A percentile compares a stretch with the other conserved stretches of the same genome.
These are phyloP conservation scores for Calliopum simillimum DNA, from an alignment of 2,888 invertebrate species.

Conservation along the genomic window DNA sequence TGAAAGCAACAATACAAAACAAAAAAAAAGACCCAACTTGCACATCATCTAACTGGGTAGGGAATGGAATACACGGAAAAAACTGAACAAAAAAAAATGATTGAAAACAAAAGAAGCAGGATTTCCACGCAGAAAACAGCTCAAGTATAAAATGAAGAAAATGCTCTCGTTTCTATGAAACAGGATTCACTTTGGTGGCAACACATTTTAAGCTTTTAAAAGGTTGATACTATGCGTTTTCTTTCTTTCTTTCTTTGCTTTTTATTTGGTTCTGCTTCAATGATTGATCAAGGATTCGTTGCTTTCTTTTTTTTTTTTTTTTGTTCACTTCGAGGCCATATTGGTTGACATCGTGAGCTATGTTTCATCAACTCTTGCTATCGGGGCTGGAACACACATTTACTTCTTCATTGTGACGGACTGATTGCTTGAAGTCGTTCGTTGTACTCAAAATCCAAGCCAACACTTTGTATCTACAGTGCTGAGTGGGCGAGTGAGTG, in stretches of 20 bases:
- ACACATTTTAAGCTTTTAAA: constrained; percentile 55
- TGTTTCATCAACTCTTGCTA: too few relatives aligned
- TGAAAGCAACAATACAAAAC: constrained; percentile 51
- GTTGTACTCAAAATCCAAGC: too few relatives aligned
- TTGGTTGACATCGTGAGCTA: too few relatives aligned
- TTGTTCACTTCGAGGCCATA: too few relatives aligned
- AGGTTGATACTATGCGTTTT: not conserved
- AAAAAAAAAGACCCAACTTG: not conserved
- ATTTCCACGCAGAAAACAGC: not conserved
- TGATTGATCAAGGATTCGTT: not conserved
- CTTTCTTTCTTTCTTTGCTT: not conserved
- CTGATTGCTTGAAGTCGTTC: too few relatives aligned
- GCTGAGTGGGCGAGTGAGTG: constrained; percentile 2
- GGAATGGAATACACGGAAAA: not conserved
- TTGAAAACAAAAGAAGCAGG: not conserved
- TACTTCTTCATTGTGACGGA: too few relatives aligned
- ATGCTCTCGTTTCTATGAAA: not conserved
- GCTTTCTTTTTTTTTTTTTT: too few relatives aligned
- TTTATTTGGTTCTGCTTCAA: not conserved
- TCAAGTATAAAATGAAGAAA: constrained; percentile 2
- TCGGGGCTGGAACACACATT: too few relatives aligned
- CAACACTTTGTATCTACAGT: too few relatives aligned
- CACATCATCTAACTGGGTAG: not conserved
- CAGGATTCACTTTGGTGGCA: constrained; percentile 42
- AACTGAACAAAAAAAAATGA: not conserved